Evolutionary conservation across 92 coral and sea anemone genomes (phyloP), one percentile per base, ranked within the genome.

Genomic region (Montipora capitata): DNA sequence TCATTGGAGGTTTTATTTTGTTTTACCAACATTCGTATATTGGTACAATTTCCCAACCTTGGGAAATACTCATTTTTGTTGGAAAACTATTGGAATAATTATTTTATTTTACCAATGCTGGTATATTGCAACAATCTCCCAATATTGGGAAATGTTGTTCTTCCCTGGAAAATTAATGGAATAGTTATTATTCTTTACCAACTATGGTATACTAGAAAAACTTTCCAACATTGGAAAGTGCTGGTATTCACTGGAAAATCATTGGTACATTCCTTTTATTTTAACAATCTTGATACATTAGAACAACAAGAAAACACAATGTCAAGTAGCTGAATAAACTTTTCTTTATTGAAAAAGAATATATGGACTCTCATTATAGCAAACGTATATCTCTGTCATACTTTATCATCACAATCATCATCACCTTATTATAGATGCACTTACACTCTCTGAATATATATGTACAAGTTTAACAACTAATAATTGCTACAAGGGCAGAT

Each of bases 1-100:
- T 62, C 68, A 84, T 74, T 73, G 88, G 88, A 72, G 41, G 45
- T 35, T 61, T 74, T 8, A 54, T 83, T 71, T 74, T 61, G 80
- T 52, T 61, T 74, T 84, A 39, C 88, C 79, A 84, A 52, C 17
- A 39, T 74, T 84, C 81, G 88, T 59, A 58, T 84, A 61, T 63
- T 62, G 27, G 18, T 13, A 63, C 48, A 54, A 39, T 54, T 83
- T 83, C 48, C 74, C 75, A 11, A 81, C 64, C 20, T 18, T 18
- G 20, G 20, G 20, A 18, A 18, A 18, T 18, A 18, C 20, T 18
- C 20, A 18, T 18, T 38, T 71, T 72, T 2, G 7, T 73, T 73
- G 81, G 81, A 83, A 83, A 73, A 73, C 51, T 7, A 44, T 18
- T 18, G 20, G 20, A 18, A 18, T 18, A 18, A 18, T 18, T 18